phyloP scores from a whole-genome alignment of 2,797 vertebrate species.

The Phataginus tricuspis region DNA sequence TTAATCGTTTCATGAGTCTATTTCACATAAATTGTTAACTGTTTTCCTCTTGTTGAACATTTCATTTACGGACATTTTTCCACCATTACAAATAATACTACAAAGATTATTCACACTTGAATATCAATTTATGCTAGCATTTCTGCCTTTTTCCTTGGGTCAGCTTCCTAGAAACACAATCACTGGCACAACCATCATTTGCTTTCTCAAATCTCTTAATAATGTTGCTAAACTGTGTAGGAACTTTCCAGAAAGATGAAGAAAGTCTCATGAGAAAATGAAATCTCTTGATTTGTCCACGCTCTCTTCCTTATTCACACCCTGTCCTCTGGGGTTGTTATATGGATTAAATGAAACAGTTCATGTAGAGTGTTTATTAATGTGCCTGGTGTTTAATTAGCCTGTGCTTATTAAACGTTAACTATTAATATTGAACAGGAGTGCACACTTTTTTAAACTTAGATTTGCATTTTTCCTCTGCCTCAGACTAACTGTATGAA shows the following conservation, averaged over 20 bases:
- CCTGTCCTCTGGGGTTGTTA: neutral
- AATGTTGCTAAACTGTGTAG: neutral
- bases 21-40: neutral
- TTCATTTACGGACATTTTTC: neutral
- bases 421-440: neutral
- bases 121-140: neutral
- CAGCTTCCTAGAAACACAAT: conserved; percentile 10
- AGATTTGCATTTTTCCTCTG: neutral
- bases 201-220: neutral
- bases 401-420: neutral
- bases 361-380: neutral
- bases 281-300: neutral
- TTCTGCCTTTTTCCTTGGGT: conserved; percentile 5
- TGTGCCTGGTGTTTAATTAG: neutral
- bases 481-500: neutral
- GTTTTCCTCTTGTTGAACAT: neutral
- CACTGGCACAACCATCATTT: neutral
- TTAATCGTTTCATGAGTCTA: neutral
- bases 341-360: neutral
- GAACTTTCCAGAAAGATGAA: conserved; percentile 38
- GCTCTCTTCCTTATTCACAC: neutral
- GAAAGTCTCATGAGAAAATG: neutral
- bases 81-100: neutral
- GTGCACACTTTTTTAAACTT: too few species aligned
- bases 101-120: neutral